Percentiles rank a stretch among this genome's conserved stretches.
phyloP scores from a whole-genome alignment of 2,113 vertebrate species.

The Columbina picui region DNA sequence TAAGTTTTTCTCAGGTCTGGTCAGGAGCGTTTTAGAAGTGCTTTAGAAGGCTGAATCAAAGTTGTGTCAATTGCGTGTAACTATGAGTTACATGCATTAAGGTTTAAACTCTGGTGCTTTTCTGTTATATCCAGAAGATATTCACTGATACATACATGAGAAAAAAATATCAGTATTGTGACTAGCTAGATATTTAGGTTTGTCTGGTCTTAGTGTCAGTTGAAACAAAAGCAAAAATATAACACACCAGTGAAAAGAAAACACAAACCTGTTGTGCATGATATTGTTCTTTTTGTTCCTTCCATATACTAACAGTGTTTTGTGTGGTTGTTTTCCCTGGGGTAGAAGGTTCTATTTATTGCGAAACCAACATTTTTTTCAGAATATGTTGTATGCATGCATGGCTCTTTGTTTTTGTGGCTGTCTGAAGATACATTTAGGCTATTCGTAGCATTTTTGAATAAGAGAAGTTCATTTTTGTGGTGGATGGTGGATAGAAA shows the following conservation, averaged over 20 bases:
- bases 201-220: neutral
- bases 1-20: neutral
- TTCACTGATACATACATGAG: fast-evolving
- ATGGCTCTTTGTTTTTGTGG: neutral
- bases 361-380: neutral
- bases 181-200: neutral
- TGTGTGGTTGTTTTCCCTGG: neutral
- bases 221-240: neutral
- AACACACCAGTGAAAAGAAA: neutral
- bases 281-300: neutral
- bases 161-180: neutral
- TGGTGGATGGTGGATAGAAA: neutral
- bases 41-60: neutral
- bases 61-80: neutral
- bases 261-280: neutral
- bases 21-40: neutral
- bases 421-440: neutral
- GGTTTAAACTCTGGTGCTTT: neutral
- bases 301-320: neutral
- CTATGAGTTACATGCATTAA: neutral
- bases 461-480: neutral
- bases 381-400: neutral
- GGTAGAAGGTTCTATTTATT: neutral
- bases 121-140: neutral
- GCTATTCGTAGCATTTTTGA: neutral